Conservation (phyloP, 2,888 invertebrate genomes). For the Meiosimyza decipiens region DNA sequence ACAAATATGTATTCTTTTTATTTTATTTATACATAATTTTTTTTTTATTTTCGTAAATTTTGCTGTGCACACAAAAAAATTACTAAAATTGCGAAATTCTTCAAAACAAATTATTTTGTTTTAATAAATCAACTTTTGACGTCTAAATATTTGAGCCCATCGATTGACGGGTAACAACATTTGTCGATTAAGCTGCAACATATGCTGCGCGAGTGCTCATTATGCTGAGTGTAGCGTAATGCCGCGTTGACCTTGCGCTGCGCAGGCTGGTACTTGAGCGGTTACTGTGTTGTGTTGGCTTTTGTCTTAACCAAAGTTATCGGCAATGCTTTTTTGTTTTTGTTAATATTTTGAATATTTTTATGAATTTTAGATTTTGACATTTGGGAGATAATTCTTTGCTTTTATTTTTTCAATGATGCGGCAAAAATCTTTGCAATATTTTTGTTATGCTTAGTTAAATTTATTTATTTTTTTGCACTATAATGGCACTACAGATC, state of each 20-base stretch:
- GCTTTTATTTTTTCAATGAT: no score
- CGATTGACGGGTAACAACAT: not conserved
- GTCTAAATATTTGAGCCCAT: not conserved
- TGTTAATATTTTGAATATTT: no score
- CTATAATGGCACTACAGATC: no score
- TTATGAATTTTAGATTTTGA: no score
- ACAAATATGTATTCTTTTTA: not conserved
- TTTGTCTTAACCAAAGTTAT: not conserved
- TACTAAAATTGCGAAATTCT: not conserved
- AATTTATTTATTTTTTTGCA: no score
- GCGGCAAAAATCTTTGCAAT: no score
- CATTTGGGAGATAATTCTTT: no score
- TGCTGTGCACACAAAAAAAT: no score
- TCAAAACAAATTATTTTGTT: not conserved
- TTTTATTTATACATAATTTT: no score
- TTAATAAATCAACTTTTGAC: no score
- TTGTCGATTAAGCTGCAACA: not conserved
- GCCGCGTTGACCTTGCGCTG: not conserved
- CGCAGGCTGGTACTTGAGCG: not conserved
- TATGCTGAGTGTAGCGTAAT: constrained; percentile 15
- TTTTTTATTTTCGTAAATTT: no score
- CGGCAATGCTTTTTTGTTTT: constrained; percentile 1
- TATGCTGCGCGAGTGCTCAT: constrained; percentile 1
- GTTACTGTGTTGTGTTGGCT: not conserved
- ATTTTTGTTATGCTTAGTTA: no score